Percentiles rank a stretch among this genome's conserved stretches.
phyloP scores from a whole-genome alignment of 2,797 vertebrate genomes.

The Catamblyrhynchus diadema region DNA sequence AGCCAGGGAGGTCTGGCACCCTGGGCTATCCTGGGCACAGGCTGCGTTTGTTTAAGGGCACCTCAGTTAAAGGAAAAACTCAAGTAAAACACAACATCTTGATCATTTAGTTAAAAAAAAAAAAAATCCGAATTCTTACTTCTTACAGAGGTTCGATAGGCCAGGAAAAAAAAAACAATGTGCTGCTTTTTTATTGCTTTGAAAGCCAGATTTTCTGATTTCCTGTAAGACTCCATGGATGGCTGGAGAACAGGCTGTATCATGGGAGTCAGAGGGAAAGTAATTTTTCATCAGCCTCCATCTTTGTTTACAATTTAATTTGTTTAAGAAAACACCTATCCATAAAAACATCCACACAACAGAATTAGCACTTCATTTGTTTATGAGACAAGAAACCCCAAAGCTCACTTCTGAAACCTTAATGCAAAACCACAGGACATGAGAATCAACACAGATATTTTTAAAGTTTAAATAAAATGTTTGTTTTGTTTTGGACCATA shows the following conservation, averaged over 20 bases:
- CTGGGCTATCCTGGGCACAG: background rate
- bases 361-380: background rate
- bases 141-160: background rate
- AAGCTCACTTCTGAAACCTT: background rate
- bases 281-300: background rate
- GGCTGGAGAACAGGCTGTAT: background rate
- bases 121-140: background rate
- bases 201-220: constrained; percentile 6
- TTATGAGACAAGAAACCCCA: background rate
- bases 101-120: background rate
- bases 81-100: background rate
- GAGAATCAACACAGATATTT: background rate
- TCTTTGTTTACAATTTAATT: background rate
- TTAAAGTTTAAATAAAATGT: background rate
- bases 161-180: background rate
- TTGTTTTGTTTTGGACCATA: background rate
- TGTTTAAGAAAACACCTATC: background rate
- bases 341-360: background rate
- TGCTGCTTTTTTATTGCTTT: background rate
- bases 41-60: background rate
- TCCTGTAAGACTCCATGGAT: background rate
- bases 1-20: background rate
- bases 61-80: background rate
- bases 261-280: background rate
- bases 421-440: background rate